Base-by-base conservation (phyloP, 2,113 vertebrate species). In the Perognathus longimembris region DNA sequence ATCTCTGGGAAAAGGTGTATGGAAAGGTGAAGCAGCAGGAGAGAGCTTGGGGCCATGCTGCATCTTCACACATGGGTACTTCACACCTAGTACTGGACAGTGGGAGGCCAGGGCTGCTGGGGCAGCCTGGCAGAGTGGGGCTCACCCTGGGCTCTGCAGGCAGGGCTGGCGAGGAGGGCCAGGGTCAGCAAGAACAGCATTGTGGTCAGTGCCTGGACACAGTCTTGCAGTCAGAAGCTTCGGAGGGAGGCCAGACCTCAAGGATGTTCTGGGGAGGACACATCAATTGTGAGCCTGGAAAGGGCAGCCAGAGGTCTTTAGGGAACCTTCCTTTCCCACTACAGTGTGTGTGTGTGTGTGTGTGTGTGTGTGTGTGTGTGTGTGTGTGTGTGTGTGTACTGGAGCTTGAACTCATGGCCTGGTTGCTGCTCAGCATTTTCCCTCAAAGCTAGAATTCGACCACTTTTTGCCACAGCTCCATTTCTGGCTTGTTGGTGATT, bases 1-100 rank as follows among this genome's bases (percentile, higher is more conserved):
- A 71, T 11, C 81, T 92, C 86, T 89, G 86, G 34, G 61, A 67
- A 38, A 54, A 50, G n/a, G 32, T 18, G 22, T 32, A 42, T 28
- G 66, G 81, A 1, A 45, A 15, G 30, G 40, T 8, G 50, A 50
- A 50, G 20, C 7, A 38, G 36, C 76, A 22, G 79, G 14, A 6
- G 24, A 32, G 57, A 2, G 4, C 67, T 36, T 28, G 17, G 66
- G n/a, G 12, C 22, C 10, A 34, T 7, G 5, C 57, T 0, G 0
- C 17, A 1, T 54, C n/a, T 30, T 28, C n/a, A 22, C 22, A 22
- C 70, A 21, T 22, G 32, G 50, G 54, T 26, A 18, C n/a, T 59
- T 36, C 8, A 14, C 26, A 30, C 42, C 34, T 54, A 9, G 30
- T 5, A 24, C 9, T 4, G 59, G 26, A 77, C 14, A 1, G 6